Base-by-base conservation (phyloP, 2,888 invertebrate genomes). In the Ametastegia equiseti region DNA sequence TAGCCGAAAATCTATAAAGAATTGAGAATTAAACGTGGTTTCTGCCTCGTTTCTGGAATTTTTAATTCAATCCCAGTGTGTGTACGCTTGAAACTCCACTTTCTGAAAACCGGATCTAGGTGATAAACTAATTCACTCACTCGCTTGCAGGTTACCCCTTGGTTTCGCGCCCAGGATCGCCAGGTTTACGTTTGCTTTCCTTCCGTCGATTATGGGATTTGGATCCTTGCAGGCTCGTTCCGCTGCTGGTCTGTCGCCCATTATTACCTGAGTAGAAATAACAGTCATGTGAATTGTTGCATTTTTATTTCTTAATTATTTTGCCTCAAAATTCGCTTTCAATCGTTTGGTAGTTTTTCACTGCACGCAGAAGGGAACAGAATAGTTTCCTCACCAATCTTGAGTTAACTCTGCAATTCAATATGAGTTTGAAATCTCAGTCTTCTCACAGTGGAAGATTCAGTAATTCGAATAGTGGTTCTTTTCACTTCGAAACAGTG, bases 161-260 rank as follows among this genome's bases (percentile, higher is more conserved):
- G 98, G 98, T 92, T 99, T 99, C 84, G 99, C 99, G 90, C 99
- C 99, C 87, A 99, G 94, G 91, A 98, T 98, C 85, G 99, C 99
- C 88, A 99, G 94, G 93, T 99, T 99, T 78, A 99, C 99, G 93
- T 99, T 99, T 83, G 99, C 98, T 94, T 99, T 99, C 91, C 99
- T 94, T 80, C 99, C 99, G 91, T 99, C 99, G 89, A 99, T 99
- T 92, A 99, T 98, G 80, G 99, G 99, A 92, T 99, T 99, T 81
- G 98, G 98, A 91, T 99, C 99, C 92, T 98, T 98, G 92, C 98
- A 98, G 73, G 99, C 99, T 89, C 98, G 94, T 92, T 98, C 98
- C 77, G 99, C 99, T 71, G 98, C 97, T 81, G 96, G 95, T 89
- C 97, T 94, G 92, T 98, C 98, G 81, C 98, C 97, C 99, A 99